Evolutionary conservation across 2,797 vertebrate genomes (phyloP).

Genomic region (Allobates femoralis): DNA sequence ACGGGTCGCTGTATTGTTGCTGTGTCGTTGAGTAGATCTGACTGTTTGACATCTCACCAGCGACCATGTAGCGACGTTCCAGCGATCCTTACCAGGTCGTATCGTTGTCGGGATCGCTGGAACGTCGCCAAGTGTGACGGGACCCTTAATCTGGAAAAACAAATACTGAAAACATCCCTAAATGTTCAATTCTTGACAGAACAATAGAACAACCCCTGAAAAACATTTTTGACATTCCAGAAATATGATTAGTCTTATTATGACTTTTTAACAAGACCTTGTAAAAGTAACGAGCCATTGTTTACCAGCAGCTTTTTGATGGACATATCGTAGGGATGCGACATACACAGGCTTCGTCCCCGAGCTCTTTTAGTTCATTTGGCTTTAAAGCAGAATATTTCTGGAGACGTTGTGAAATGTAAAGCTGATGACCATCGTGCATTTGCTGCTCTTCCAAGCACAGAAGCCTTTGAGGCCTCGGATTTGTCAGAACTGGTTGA

Average conservation of each 20-base stretch:
- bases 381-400: neutral
- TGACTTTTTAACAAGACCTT: neutral
- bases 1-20: no score
- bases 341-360: neutral
- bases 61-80: no score
- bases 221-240: neutral
- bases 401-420: conserved; percentile 5
- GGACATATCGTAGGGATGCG: neutral
- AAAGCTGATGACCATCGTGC: conserved; percentile 15
- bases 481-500: conserved; percentile 16
- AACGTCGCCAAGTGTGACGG: no score
- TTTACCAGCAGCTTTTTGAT: neutral
- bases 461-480: conserved; percentile 20
- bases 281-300: neutral
- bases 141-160: neutral
- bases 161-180: neutral
- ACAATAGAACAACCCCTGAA: neutral
- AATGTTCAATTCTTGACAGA: neutral
- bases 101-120: no score
- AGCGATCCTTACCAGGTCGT: no score
- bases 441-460: neutral
- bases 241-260: neutral
- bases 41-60: no score
- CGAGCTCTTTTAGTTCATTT: neutral
- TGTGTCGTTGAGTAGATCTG: no score